Base-by-base conservation (phyloP, 2,113 vertebrate genomes). In the Pionites leucogaster region DNA sequence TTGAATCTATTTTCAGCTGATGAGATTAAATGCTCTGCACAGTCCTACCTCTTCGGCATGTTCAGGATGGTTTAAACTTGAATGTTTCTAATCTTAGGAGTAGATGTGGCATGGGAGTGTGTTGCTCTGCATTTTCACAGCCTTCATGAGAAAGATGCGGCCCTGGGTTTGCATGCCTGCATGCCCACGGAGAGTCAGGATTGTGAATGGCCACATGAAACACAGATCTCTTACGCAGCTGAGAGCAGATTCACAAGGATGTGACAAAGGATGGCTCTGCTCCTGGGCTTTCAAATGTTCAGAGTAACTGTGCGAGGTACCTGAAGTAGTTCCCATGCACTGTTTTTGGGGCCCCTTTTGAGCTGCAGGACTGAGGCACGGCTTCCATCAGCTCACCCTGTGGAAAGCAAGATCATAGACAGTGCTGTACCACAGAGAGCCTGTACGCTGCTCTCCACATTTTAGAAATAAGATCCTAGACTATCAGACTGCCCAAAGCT, bases 171-270 rank as follows among this genome's bases (percentile, higher is more conserved):
- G 72, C 39, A 49, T 0, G 1, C 8, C 69, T 53, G 42, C 9
- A 1, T 7, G 7, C 29, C 37, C 46, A 59, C 24, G 33, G 35
- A 60, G 35, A 69, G 13, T 20, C 22, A 10, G 52, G 20, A 23
- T 7, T 5, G 35, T 24, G 39, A 41, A 59, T 35, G 1, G 4
- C 47, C 18, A 4, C 7, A 2, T 0, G 5, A 37, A 39, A 17
- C 2, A 3, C 41, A 27, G 49, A 2, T 15, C 85, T 28, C 75
- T 47, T 20, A 6, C 0, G 1, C 15, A 22, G 0, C 9, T 5
- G 55, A 71, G 31, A 13, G 31, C 33, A 35, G 37, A 69, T 35
- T 72, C 27, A 5, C 12, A 4, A 23, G 20, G 24, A 17, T 33
- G 52, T 57, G 35, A 33, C 37, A 15, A 4, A 41, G 49, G 60